Conservation (phyloP, 2,113 vertebrate genomes). For the Columba janthina region DNA sequence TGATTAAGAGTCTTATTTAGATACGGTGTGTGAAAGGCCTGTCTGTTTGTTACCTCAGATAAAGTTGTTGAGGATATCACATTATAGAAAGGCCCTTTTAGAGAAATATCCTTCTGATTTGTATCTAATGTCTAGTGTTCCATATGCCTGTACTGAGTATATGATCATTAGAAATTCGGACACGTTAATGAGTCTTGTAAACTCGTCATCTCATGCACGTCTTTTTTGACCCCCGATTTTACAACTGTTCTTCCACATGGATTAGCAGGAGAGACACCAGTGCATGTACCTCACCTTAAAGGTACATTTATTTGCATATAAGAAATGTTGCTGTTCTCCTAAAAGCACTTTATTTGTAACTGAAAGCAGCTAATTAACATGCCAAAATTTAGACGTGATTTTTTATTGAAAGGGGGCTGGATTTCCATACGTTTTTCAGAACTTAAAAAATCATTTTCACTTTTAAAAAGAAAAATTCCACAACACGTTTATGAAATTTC, state of each 20-base stretch:
- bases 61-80: background rate
- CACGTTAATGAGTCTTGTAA: background rate
- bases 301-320: background rate
- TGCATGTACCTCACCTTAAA: background rate
- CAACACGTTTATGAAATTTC: background rate
- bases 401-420: background rate
- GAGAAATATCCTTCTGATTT: background rate
- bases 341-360: background rate
- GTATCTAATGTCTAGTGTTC: background rate
- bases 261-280: background rate
- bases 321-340: background rate
- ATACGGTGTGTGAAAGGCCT: background rate
- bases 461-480: background rate
- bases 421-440: background rate
- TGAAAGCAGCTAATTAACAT: background rate
- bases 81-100: background rate
- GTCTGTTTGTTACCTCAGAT: background rate
- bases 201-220: background rate
- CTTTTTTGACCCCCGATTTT: background rate
- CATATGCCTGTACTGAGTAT: background rate
- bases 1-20: background rate
- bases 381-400: background rate
- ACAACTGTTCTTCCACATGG: background rate
- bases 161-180: background rate
- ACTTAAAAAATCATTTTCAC: background rate